Evolutionary conservation across 2,888 invertebrate genomes (phyloP).

Genomic region (Netelia inedita): DNA sequence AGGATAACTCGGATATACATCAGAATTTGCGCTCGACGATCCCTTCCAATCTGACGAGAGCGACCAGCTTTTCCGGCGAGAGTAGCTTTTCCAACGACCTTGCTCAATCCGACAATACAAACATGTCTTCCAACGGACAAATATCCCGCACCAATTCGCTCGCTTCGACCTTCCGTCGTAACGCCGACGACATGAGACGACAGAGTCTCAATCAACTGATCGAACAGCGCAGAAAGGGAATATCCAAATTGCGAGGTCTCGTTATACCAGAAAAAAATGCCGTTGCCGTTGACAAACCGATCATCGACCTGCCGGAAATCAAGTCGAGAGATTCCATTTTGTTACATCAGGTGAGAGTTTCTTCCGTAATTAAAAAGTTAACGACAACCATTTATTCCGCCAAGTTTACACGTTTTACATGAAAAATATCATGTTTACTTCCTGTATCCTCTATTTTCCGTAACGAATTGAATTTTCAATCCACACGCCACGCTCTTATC

Average conservation of each 20-base stretch:
- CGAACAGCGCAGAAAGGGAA: constrained; percentile 93
- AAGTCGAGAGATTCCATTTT: constrained; percentile 89
- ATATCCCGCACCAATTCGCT: constrained; percentile 80
- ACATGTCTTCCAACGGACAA: constrained; percentile 80
- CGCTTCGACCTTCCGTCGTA: constrained; percentile 79
- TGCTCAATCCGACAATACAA: constrained; percentile 86
- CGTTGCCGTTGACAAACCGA: constrained; percentile 86
- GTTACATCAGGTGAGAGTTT: constrained; percentile 77
- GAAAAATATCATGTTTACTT: no score
- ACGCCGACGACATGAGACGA: constrained; percentile 86
- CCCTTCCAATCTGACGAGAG: constrained; percentile 76
- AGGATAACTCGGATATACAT: constrained; percentile 22
- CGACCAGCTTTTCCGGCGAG: constrained; percentile 84
- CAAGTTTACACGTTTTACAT: no score
- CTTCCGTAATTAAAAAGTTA: constrained; percentile 8
- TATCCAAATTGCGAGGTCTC: constrained; percentile 94
- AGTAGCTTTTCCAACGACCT: constrained; percentile 83
- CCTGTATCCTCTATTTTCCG: no score
- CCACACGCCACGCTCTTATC: no score
- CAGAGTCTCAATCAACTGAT: constrained; percentile 91
- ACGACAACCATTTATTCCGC: background rate
- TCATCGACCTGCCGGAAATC: constrained; percentile 93
- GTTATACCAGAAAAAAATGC: constrained; percentile 92
- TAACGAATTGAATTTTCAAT: no score
- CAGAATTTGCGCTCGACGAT: constrained; percentile 26